A percentile compares a stretch with the other conserved stretches of the same genome.
Evolutionary conservation across 2,888 invertebrate genomes (phyloP).

Genomic region (Plebejus anna): DNA sequence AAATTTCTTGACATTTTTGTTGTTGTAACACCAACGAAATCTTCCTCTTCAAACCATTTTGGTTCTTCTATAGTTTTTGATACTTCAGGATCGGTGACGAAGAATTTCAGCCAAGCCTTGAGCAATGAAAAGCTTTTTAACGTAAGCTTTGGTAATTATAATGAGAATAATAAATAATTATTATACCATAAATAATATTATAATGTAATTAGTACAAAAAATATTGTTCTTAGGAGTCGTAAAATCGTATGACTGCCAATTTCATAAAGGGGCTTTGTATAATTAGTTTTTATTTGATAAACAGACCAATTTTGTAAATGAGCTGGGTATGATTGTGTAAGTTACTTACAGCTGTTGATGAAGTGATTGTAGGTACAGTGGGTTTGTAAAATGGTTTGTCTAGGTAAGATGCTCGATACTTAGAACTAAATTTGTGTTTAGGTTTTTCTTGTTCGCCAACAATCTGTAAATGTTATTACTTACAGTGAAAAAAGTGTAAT

Average conservation of each 20-base stretch:
- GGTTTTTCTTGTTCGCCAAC: conserved; percentile 68
- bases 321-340: conserved; percentile 23
- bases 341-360: conserved; percentile 76
- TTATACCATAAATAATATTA: neutral
- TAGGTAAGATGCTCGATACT: conserved; percentile 76
- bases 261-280: conserved; percentile 75
- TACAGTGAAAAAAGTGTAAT: neutral
- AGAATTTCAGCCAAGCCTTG: conserved; percentile 81
- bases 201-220: neutral
- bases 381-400: conserved; percentile 82
- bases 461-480: conserved; percentile 56
- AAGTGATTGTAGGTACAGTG: conserved; percentile 81
- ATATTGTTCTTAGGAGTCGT: neutral
- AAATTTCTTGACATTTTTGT: conserved; percentile 62
- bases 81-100: conserved; percentile 75
- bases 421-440: conserved; percentile 79
- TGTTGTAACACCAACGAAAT: conserved; percentile 58
- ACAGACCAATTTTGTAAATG: conserved; percentile 27
- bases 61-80: conserved; percentile 74
- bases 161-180: neutral
- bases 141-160: conserved; percentile 2
- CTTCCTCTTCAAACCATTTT: conserved; percentile 68
- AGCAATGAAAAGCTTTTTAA: conserved; percentile 61
- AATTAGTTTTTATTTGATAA: conserved; percentile 36
- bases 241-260: conserved; percentile 55